Base-by-base conservation (phyloP, 2,888 invertebrate species). In the Tromatobia lineatoria region DNA sequence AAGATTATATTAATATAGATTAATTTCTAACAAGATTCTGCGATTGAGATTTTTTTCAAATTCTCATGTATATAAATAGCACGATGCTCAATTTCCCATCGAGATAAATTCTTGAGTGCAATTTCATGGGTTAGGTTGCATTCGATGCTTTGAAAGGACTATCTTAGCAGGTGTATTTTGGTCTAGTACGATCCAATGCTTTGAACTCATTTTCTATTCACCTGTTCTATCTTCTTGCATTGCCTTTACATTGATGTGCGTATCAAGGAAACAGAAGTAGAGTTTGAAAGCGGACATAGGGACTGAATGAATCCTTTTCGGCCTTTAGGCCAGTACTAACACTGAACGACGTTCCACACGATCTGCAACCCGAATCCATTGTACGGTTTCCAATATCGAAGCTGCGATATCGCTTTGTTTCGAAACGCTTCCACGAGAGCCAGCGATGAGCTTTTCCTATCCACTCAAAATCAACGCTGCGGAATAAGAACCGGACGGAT, bases 351-450 rank as follows among this genome's bases (percentile, higher is more conserved):
- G 15, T 59, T 25, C 57, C 57, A 25, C 34, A 52, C 52, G 13
- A 52, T 34, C 18, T 29, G 52, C 52, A 57, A 45, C 50, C 54
- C 42, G 20, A 54, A 47, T 82, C 34, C 54, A 54, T 11, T 10
- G 50, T 45, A 20, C 29, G 50, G 42, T 45, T 67, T 38, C 52
- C 45, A 20, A 57, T 67, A 61, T 23, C 71, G 73, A 80, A 45
- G 69, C 80, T 73, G 76, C 77, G 73, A 83, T 80, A 75, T 77
- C 83, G 80, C 77, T 83, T 80, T 77, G 80, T 76, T 67, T 66
- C 77, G 77, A 69, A 73, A 69, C 77, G 73, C 73, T 74, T 67
- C 71, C 29, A 54, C 42, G 59, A 59, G 66, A 83, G 71, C 10
- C 38, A 54, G 50, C 83, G 77, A 80, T 69, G 83, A 77, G 77